These are phyloP conservation scores for Labeo rohita DNA, from an alignment of 2,113 vertebrate genomes.

Conservation along the genomic window DNA sequence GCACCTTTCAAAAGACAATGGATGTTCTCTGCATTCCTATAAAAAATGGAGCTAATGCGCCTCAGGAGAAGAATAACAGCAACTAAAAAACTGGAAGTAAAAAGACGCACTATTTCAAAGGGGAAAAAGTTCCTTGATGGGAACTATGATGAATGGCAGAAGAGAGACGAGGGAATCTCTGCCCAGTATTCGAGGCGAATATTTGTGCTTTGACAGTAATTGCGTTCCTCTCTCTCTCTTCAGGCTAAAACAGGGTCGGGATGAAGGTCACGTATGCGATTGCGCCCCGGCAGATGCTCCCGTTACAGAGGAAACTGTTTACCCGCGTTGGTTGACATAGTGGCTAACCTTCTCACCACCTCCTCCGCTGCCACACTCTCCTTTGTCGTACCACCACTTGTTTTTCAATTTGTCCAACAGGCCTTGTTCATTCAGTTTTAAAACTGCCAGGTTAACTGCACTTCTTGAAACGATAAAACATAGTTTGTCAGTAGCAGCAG, in stretches of 20 bases:
- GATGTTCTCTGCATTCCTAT: slow-evolving; percentile 5
- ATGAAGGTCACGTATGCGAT: slow-evolving; percentile 17
- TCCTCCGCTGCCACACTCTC: slow-evolving; percentile 99
- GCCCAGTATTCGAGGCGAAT: slow-evolving; percentile 71
- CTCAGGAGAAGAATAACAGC: neutral
- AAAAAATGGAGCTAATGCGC: neutral
- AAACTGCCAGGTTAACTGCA: slow-evolving; percentile 99
- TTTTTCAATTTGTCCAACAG: slow-evolving; percentile 99
- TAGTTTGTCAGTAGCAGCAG: slow-evolving; percentile 89
- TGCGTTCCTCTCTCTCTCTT: slow-evolving; percentile 62
- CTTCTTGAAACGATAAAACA: slow-evolving; percentile 99
- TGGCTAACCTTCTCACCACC: slow-evolving; percentile 99
- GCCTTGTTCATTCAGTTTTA: slow-evolving; percentile 99
- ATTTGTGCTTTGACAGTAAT: slow-evolving; percentile 92
- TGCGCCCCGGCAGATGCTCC: slow-evolving; percentile 92
- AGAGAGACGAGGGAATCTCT: slow-evolving; percentile 2
- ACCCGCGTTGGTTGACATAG: slow-evolving; percentile 96
- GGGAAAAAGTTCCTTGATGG: neutral
- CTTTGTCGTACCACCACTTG: slow-evolving; percentile 99
- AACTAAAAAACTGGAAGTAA: neutral
- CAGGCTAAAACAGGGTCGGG: neutral
- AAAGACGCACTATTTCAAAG: neutral
- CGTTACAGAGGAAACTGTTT: slow-evolving; percentile 91
- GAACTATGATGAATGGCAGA: neutral
- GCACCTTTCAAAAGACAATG: neutral